Base-by-base conservation (phyloP, 2,888 invertebrate species). In the Drosophila gaucha region DNA sequence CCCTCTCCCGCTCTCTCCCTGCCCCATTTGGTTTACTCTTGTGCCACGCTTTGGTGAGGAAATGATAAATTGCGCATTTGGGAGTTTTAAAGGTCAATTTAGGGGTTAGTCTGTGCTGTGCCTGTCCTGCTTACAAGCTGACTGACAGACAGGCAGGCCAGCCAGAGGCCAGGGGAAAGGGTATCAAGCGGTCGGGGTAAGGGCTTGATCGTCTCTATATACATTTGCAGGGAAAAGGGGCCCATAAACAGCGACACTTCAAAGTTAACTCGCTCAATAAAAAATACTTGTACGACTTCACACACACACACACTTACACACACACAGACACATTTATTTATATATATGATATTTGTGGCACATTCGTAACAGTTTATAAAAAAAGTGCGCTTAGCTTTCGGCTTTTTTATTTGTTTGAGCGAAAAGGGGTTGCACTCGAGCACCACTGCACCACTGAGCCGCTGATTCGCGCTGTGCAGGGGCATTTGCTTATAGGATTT, bases 21-120 rank as follows among this genome's bases (percentile, higher is more conserved):
- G 6, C 3, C 24, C n/a, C n/a, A n/a, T n/a, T n/a, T n/a, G n/a
- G n/a, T 41, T 10, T 24, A 2, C 9, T 36, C 30, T 31, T 38
- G n/a, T n/a, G 55, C 38, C 26, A 47, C 18, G 51, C 10, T 58
- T 67, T 72, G 83, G 82, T 77, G 83, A 76, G 80, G 80, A 90
- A 89, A 90, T 90, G 90, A 91, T 91, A 90, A 91, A 91, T 91
- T 89, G 90, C 86, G 85, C 89, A 89, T 90, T 90, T 90, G 90
- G 90, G 90, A 90, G 88, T 88, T 88, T 90, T 90, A 90, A 89
- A 82, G 89, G 90, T 90, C 89, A 90, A 86, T 89, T 90, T 90
- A 90, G 90, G 91, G 91, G 89, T 89, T 82, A 89, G 62, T 82
- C 80, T 70, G 70, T 64, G 67, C 57, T 22, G 8, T 24, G 75